Conservation (phyloP, 2,888 invertebrate genomes). For the Ariolimax columbianus region DNA sequence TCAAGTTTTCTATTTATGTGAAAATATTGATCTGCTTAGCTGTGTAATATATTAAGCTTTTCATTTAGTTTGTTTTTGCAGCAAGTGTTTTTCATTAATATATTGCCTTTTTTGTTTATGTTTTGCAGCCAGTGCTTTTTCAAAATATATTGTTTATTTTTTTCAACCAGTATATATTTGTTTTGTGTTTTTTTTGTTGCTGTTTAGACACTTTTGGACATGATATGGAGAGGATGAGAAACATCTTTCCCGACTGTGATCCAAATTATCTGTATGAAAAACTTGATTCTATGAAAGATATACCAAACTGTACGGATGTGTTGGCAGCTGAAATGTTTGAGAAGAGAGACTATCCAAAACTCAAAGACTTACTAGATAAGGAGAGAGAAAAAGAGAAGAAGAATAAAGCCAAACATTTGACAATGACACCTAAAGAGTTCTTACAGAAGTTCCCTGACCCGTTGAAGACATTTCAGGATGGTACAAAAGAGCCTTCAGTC, state of each 20-base stretch:
- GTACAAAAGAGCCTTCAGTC: slow-evolving; percentile 61
- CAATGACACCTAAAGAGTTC: slow-evolving; percentile 62
- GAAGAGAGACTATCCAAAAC: slow-evolving; percentile 66
- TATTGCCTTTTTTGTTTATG: no score
- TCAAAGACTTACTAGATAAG: slow-evolving; percentile 65
- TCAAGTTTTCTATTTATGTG: no score
- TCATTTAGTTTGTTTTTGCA: no score
- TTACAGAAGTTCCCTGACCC: slow-evolving; percentile 73
- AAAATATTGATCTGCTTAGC: no score
- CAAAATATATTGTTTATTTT: no score
- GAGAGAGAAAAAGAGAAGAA: slow-evolving; percentile 54
- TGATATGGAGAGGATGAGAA: slow-evolving; percentile 66
- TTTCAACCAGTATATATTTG: no score
- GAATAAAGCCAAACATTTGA: slow-evolving; percentile 51
- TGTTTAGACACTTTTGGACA: slow-evolving; percentile 53
- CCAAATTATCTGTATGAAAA: slow-evolving; percentile 71
- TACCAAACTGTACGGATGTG: slow-evolving; percentile 62
- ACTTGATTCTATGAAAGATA: slow-evolving; percentile 59
- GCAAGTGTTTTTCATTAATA: no score
- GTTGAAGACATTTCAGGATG: slow-evolving; percentile 64
- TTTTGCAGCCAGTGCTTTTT: no score
- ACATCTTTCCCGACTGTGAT: slow-evolving; percentile 75
- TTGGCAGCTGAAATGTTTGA: slow-evolving; percentile 70
- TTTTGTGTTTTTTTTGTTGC: no score
- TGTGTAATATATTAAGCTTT: no score